Conservation (phyloP, 2,797 vertebrate species). For the Strix occidentalis region DNA sequence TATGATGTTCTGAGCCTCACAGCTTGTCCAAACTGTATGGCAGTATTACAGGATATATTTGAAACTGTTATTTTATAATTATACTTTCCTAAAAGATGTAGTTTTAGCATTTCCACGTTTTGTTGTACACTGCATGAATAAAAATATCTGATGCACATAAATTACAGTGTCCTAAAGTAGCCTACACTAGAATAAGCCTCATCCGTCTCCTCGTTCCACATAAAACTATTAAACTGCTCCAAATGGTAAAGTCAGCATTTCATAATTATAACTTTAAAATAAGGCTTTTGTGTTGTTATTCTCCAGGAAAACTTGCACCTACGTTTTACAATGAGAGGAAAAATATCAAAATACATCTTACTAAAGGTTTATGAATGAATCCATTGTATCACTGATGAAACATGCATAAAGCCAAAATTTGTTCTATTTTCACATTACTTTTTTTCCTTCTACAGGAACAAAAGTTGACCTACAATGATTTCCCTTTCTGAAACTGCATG, state of each 20-base stretch:
- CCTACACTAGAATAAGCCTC: neutral
- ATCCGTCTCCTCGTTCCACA: neutral
- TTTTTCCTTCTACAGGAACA: neutral
- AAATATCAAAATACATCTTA: slow-evolving; percentile 34
- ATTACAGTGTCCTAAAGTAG: neutral
- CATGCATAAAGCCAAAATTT: neutral
- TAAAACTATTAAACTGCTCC: slow-evolving; percentile 37
- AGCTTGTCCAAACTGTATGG: neutral
- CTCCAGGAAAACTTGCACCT: slow-evolving; percentile 1
- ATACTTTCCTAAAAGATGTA: neutral
- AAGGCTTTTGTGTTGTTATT: slow-evolving; percentile 23
- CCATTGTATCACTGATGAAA: neutral
- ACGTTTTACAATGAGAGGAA: slow-evolving; percentile 4
- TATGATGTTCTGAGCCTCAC: neutral
- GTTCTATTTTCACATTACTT: neutral
- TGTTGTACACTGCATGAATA: neutral
- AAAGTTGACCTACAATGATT: neutral
- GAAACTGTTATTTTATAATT: neutral
- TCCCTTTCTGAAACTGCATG: slow-evolving; percentile 5
- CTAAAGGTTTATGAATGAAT: slow-evolving; percentile 12
- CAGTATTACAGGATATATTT: neutral
- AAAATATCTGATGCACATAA: neutral
- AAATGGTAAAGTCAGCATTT: slow-evolving; percentile 28
- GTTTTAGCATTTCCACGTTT: neutral
- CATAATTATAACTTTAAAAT: slow-evolving; percentile 44